phyloP scores from a whole-genome alignment of 1,140 invertebrate species.

The Trichomalopsis sarcophagae region DNA sequence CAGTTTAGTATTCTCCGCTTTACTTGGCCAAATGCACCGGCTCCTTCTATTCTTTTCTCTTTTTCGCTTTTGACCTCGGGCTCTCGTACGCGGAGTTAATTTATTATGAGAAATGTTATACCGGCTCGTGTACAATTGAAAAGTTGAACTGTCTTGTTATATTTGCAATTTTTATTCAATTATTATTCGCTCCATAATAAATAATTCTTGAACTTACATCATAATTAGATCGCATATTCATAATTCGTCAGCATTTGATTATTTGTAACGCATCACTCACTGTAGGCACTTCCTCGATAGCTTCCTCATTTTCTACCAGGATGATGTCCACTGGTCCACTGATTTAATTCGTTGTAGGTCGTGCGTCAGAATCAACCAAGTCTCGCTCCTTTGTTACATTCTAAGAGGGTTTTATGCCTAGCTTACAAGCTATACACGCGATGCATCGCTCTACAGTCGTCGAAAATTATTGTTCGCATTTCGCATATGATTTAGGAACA shows the following conservation, averaged over 20 bases:
- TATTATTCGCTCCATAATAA: no score
- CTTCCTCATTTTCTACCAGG: no score
- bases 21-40: neutral
- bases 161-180: no score
- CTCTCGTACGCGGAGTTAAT: neutral
- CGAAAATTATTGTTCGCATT: neutral
- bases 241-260: no score
- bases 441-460: neutral
- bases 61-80: neutral
- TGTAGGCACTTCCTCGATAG: no score
- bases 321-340: no score
- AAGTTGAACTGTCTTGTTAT: neutral
- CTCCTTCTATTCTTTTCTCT: neutral
- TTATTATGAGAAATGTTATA: neutral
- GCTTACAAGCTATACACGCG: no score
- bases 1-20: neutral
- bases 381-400: neutral
- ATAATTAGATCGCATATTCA: no score
- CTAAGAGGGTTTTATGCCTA: no score
- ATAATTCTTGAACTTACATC: no score
- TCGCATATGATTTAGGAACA: constrained; percentile 12
- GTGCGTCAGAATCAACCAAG: neutral
- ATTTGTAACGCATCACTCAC: no score
- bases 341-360: neutral
- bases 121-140: neutral